Evolutionary conservation across 1,140 invertebrate genomes (phyloP), one percentile per base, ranked within the genome.

Genomic region (Bombus soroeensis): DNA sequence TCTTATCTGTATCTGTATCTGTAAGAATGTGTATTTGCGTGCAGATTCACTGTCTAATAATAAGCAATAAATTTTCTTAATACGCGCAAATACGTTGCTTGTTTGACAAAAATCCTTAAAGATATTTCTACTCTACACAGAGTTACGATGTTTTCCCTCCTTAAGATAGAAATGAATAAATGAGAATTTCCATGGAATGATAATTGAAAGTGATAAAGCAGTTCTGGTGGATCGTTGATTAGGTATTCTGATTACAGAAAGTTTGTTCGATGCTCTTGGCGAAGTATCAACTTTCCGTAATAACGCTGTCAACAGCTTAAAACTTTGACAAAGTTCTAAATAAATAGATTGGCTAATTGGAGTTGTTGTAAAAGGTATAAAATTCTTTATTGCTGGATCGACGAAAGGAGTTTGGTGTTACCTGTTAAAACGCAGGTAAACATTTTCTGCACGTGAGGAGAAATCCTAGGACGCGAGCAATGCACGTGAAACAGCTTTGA

Each of bases 321-420:
- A 74, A 74, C 41, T 47, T 47, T 22, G 72, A 47, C 41, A 22
- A 34, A n/a, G 6, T 74, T 74, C 41, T 32, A 32, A n/a, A 74
- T 47, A 22, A 73, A 41, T 34, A 32, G 39, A 47, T 47, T 32
- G 39, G 72, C n/a, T 74, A 74, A 74, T 74, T 74, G 72, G 72
- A 74, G n/a, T 47, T 28, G 41, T 47, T 74, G 41, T 32, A 47
- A 47, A 47, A 47, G 41, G 41, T 47, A 74, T 74, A 32, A 47
- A 74, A 43, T 74, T 74, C 39, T 68, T 68, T 68, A 68, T 68
- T 37, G 9, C 18, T 3, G 66, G 34, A 68, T 68, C 8, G 32
- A 37, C 32, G 64, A 9, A 15, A 18, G 66, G 66, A 37, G 66
- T 10, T 18, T 3, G 64, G 18, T 34, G 32, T 32, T 66, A 66